Base-by-base conservation (phyloP, 2,888 invertebrate genomes). In the Aelia acuminata region DNA sequence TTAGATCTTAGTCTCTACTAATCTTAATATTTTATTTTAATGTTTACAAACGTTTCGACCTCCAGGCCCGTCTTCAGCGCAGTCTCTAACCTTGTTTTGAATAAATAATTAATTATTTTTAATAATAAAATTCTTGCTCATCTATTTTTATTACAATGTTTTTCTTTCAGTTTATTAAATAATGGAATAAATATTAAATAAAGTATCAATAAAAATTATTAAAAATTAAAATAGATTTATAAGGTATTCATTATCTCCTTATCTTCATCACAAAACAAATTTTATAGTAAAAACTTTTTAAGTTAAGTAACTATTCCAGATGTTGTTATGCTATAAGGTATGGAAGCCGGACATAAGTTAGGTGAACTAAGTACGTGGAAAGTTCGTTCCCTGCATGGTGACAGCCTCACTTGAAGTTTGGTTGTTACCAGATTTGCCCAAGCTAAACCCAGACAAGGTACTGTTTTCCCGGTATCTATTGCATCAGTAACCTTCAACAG, bases 391-490 rank as follows among this genome's bases (percentile, higher is more conserved):
- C 91, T 88, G n/a, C 63, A 57, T 13, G 88, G 26, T 43, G 89
- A 87, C 50, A 92, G 91, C n/a, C 91, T 91, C 88, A 95, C 92
- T 91, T 93, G 92, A 89, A 95, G 92, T 49, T 95, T 92, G 13
- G 94, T 94, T 0, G 94, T 94, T 4, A 95, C 93, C 85, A 95
- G 92, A 91, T 95, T 95, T 11, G 94, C 93, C 96, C 96, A 96
- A 10, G 94, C 93, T 57, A 95, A 91, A 0, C 96, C 96, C 89
- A 96, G 92, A 84, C 95, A 93, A 4, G 95, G 95, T 39, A 94
- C 92, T 35, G 92, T 91, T 86, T 89, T 84, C n/a, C 89, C 88
- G 5, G 84, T 87, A 7, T 89, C 89, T 39, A 89, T 18, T 4
- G 89, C 85, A 86, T 89, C 89, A 39, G 89, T 88, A 91, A 70